Conservation (phyloP, 2,113 vertebrate genomes). For the Eurystomus gularis region DNA sequence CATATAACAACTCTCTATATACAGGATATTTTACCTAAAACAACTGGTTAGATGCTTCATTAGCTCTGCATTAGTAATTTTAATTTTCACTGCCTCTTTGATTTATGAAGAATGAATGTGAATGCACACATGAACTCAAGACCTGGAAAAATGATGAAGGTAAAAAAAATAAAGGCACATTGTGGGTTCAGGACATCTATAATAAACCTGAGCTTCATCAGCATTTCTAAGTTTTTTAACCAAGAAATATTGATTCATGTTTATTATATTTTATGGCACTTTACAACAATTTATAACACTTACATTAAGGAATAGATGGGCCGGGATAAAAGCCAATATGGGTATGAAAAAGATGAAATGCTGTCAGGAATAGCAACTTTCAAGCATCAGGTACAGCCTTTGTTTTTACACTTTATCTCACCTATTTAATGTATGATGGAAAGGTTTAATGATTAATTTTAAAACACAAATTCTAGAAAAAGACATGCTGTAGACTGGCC, state of each 20-base stretch:
- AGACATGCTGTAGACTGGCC: neutral
- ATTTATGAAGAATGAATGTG: slow-evolving; percentile 34
- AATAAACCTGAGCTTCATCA: slow-evolving; percentile 72
- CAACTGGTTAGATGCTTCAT: neutral
- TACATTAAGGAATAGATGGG: slow-evolving; percentile 81
- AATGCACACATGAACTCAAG: neutral
- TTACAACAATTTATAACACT: slow-evolving; percentile 81
- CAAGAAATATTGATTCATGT: slow-evolving; percentile 82
- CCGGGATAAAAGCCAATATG: slow-evolving; percentile 75
- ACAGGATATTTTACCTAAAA: neutral
- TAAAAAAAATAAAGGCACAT: slow-evolving; percentile 46
- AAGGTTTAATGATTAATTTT: slow-evolving; percentile 36
- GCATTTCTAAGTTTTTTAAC: slow-evolving; percentile 79
- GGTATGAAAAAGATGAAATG: slow-evolving; percentile 74
- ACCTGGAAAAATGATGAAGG: slow-evolving; percentile 7
- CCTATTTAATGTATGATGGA: slow-evolving; percentile 39
- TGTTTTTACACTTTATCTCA: slow-evolving; percentile 65
- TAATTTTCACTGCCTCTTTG: slow-evolving; percentile 26
- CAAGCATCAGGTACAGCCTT: slow-evolving; percentile 62
- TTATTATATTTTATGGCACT: slow-evolving; percentile 79
- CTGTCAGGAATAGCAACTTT: slow-evolving; percentile 72
- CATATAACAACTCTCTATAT: neutral
- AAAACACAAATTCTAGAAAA: slow-evolving; percentile 14
- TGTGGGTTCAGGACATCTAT: slow-evolving; percentile 62
- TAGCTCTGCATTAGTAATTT: slow-evolving; percentile 35